Evolutionary conservation across 2,113 vertebrate species (phyloP).

Genomic region (Chloroceryle aenea): DNA sequence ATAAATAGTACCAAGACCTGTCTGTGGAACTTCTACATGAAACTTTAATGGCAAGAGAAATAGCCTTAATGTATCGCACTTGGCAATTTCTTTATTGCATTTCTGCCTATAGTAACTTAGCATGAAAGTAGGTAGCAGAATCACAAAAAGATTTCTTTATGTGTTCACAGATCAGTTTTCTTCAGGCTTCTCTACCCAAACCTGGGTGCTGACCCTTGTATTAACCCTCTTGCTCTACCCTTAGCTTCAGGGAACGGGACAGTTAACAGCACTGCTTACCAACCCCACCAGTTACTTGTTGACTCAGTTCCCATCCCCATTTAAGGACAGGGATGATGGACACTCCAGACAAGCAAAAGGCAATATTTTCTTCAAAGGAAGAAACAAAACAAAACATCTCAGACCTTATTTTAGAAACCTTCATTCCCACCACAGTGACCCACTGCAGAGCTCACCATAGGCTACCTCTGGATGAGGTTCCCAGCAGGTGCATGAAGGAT

Average conservation of each 20-base stretch:
- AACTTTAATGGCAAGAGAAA: slow-evolving; percentile 50
- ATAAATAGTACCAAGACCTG: slow-evolving; percentile 42
- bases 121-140: neutral
- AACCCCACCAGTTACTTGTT: neutral
- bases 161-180: neutral
- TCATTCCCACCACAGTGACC: neutral
- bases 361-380: neutral
- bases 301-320: neutral
- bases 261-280: neutral
- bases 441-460: neutral
- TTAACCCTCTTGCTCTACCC: neutral
- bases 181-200: neutral
- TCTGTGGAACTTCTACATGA: slow-evolving; percentile 30
- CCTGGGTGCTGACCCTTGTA: neutral
- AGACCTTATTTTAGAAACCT: neutral
- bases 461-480: neutral
- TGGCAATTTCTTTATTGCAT: neutral
- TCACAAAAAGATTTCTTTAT: neutral
- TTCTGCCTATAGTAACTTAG: neutral
- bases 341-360: neutral
- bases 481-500: neutral
- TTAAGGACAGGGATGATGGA: neutral
- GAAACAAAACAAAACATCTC: neutral
- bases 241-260: neutral
- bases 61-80: neutral